Evolutionary conservation across 2,113 vertebrate species (phyloP).

Genomic region (Rhinoderma darwinii): DNA sequence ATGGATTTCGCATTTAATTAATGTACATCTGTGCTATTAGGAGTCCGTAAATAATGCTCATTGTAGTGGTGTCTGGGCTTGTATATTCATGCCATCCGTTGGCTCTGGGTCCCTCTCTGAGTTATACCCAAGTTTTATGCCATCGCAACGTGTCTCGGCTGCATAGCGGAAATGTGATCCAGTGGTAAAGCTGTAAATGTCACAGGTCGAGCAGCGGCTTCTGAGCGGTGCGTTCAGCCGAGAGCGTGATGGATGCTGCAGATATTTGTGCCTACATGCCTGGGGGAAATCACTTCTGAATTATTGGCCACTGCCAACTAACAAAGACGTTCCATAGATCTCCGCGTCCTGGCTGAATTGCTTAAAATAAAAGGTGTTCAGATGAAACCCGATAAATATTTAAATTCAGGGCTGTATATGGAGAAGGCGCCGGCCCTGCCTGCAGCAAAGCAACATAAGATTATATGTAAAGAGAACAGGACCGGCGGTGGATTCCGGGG

Average conservation of each 20-base stretch:
- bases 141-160: background rate
- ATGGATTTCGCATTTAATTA: background rate
- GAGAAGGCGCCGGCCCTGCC: background rate
- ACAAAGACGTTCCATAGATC: background rate
- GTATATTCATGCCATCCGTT: background rate
- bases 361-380: conserved; percentile 26
- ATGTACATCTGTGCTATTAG: background rate
- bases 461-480: background rate
- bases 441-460: background rate
- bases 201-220: conserved; percentile 14
- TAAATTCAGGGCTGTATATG: background rate
- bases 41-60: background rate
- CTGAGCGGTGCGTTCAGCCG: conserved; percentile 5
- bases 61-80: background rate
- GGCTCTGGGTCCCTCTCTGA: background rate
- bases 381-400: conserved; percentile 15
- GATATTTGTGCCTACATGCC: conserved; percentile 13
- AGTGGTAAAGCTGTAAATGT: conserved; percentile 2
- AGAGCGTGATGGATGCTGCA: conserved; percentile 35
- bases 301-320: conserved; percentile 34
- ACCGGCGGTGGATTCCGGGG: no score
- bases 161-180: background rate
- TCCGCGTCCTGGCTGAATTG: conserved; percentile 10
- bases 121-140: background rate
- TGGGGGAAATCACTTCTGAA: conserved; percentile 32